Conservation (phyloP, 2,113 vertebrate genomes). For the Podiceps cristatus region DNA sequence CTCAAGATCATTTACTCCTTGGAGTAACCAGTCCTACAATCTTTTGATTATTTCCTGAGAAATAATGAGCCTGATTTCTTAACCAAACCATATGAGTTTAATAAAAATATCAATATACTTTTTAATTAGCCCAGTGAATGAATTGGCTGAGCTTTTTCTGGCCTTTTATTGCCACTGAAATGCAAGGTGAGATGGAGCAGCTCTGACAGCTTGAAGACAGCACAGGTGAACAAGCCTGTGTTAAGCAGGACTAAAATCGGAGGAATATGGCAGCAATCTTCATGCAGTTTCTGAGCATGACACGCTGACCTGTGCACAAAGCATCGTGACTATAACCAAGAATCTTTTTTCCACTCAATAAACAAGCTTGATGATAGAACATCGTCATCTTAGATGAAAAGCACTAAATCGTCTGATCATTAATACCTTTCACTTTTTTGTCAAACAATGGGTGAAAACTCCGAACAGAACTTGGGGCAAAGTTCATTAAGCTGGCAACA, state of each 20-base stretch:
- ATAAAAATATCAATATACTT: background rate
- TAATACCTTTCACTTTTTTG: slow-evolving; percentile 51
- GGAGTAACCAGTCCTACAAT: background rate
- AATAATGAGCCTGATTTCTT: background rate
- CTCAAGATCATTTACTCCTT: background rate
- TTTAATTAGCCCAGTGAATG: background rate
- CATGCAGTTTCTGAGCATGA: background rate
- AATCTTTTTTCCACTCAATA: background rate
- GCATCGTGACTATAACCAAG: background rate
- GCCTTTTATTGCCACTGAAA: background rate
- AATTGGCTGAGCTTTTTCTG: background rate
- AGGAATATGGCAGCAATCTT: background rate
- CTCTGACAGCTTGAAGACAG: background rate
- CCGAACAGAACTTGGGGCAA: slow-evolving; percentile 16
- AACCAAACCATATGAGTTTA: background rate
- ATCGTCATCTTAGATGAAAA: background rate
- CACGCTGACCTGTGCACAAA: background rate
- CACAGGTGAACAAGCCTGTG: background rate
- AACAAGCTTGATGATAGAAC: background rate
- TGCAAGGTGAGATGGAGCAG: background rate
- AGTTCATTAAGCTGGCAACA: slow-evolving; percentile 24
- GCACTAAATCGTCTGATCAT: background rate
- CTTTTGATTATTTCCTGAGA: background rate
- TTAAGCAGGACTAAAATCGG: background rate
- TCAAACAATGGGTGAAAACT: slow-evolving; percentile 37